A percentile compares a stretch with the other conserved stretches of the same genome.
phyloP scores from a whole-genome alignment of 2,797 vertebrate genomes.

The Malacoctenus gilli region DNA sequence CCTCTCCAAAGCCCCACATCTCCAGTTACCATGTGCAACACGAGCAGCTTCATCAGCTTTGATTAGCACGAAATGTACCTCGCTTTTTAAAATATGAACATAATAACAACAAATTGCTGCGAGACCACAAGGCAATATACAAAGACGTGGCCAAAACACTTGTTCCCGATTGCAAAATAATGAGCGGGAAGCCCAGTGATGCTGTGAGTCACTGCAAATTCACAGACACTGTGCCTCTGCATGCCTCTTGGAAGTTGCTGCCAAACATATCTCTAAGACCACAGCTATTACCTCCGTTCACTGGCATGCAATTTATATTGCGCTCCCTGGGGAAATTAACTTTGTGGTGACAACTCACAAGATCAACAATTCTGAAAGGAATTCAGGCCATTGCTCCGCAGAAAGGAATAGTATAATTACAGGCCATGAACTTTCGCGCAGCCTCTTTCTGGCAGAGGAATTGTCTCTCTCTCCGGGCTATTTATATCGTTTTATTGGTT shows the following conservation, averaged over 20 bases:
- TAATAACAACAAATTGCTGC: conserved; percentile 61
- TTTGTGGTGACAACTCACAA: conserved; percentile 81
- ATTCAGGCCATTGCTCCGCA: conserved; percentile 66
- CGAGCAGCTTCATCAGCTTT: conserved; percentile 37
- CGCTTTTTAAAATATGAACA: conserved; percentile 57
- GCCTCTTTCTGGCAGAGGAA: conserved; percentile 6
- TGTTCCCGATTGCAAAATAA: conserved; percentile 60
- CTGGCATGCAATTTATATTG: conserved; percentile 77
- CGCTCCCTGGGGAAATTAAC: conserved; percentile 81
- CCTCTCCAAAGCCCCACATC: conserved; percentile 5
- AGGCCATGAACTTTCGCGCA: conserved; percentile 52
- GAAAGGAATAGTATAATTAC: conserved; percentile 73
- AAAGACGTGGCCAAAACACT: conserved; percentile 52
- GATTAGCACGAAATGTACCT: conserved; percentile 49
- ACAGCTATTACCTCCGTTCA: conserved; percentile 72
- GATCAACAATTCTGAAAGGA: conserved; percentile 80
- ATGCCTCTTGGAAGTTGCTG: conserved; percentile 61
- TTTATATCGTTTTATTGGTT: conserved; percentile 48
- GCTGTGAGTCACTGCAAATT: conserved; percentile 28
- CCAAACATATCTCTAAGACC: conserved; percentile 69
- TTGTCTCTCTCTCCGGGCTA: conserved; percentile 36
- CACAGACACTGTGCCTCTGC: conserved; percentile 19
- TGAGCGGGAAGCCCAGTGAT: conserved; percentile 41
- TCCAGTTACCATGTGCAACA: conserved; percentile 21
- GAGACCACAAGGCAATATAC: conserved; percentile 66